phyloP scores from a whole-genome alignment of 2,888 invertebrate species.

The Smittia sp. region DNA sequence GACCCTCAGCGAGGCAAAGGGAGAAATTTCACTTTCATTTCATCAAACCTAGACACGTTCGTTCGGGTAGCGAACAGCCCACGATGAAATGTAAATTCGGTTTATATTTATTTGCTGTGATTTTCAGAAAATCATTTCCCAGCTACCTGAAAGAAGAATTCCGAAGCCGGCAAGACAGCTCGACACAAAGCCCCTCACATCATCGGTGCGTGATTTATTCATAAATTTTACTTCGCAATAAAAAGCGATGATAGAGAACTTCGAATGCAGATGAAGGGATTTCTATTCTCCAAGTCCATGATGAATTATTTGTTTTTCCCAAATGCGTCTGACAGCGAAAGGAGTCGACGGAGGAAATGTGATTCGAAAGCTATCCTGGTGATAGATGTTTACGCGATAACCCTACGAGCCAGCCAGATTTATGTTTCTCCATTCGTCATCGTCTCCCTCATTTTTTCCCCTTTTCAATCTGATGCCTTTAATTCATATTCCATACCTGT shows the following conservation, averaged over 20 bases:
- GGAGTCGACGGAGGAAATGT: neutral
- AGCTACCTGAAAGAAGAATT: conserved; percentile 6
- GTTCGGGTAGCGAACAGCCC: neutral
- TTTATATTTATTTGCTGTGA: conserved; percentile 9
- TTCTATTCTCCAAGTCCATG: conserved; percentile 16
- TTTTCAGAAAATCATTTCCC: too few relatives aligned
- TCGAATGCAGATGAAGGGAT: conserved; percentile 32
- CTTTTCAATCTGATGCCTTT: neutral
- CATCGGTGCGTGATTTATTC: conserved; percentile 19
- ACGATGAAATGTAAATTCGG: conserved; percentile 17
- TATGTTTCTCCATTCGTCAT: conserved; percentile 32
- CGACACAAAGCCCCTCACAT: neutral
- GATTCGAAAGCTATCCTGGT: conserved; percentile 14
- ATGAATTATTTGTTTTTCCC: conserved; percentile 27
- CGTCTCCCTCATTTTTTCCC: neutral
- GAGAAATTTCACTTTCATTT: conserved; percentile 13
- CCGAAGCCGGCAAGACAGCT: neutral
- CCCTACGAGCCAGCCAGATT: conserved; percentile 32
- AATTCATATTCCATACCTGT: conserved; percentile 30
- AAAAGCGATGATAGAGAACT: conserved; percentile 29
- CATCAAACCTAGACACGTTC: conserved; percentile 17
- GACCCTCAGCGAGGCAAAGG: conserved; percentile 11
- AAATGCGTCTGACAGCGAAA: conserved; percentile 20
- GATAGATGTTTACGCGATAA: conserved; percentile 31
- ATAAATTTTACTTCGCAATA: conserved; percentile 16